A percentile compares a stretch with the other conserved stretches of the same genome.
These are phyloP conservation scores for Columbina picui DNA, from an alignment of 2,113 vertebrate genomes.

Conservation along the genomic window DNA sequence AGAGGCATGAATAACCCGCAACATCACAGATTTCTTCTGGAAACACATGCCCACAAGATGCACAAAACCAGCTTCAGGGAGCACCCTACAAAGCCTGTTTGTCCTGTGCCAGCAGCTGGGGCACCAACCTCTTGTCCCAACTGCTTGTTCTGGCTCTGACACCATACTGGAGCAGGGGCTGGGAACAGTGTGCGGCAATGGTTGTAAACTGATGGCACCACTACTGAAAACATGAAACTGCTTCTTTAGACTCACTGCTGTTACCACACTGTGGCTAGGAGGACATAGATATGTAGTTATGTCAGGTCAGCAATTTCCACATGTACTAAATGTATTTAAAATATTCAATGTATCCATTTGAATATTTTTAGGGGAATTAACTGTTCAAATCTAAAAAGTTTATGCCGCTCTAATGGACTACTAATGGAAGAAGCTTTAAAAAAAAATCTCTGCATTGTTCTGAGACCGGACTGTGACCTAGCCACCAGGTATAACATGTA, in stretches of 20 bases:
- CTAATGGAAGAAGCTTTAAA: conserved; percentile 59
- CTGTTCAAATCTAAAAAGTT: conserved; percentile 54
- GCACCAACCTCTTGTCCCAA: neutral
- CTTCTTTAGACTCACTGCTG: neutral
- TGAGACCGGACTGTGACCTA: conserved; percentile 32
- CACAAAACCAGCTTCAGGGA: neutral
- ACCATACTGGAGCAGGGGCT: neutral
- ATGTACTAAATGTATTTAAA: conserved; percentile 17
- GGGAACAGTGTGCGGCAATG: neutral
- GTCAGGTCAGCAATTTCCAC: conserved; percentile 46
- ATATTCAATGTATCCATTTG: conserved; percentile 14
- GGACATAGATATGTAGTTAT: neutral
- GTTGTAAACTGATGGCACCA: neutral
- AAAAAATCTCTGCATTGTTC: conserved; percentile 14
- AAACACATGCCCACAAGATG: rapidly evolving
- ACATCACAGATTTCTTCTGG: neutral
- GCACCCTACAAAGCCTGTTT: neutral
- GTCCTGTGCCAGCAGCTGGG: neutral
- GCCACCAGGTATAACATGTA: conserved; percentile 47
- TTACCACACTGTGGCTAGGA: neutral
- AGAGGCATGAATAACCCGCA: neutral
- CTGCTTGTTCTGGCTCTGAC: neutral
- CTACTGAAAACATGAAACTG: neutral
- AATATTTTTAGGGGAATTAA: conserved; percentile 61
- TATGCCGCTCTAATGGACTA: conserved; percentile 58